Evolutionary conservation across 2,888 invertebrate species (phyloP), one percentile per base, ranked within the genome.

Genomic region (Epistrophella euchroma): DNA sequence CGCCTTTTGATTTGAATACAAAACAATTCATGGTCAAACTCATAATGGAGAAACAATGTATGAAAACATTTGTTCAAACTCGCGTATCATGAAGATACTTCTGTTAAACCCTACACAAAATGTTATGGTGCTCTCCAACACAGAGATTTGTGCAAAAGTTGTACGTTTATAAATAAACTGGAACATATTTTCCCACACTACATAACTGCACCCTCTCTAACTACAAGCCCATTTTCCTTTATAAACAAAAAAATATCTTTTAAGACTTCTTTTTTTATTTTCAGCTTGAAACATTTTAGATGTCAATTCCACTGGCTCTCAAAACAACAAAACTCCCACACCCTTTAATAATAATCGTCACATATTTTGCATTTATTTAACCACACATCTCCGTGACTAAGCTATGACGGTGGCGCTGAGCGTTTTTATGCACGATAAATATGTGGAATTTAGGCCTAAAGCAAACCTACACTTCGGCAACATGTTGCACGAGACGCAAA

Each of bases 341-440:
- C 50, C 58, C 66, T 68, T 17, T 50, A 28, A 32, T 55, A 60
- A 79, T 19, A 35, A 72, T 47, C 60, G 52, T 68, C 70, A 56
- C 79, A 79, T 58, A n/a, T 56, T 66, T 28, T 75, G 84, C 75
- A 71, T 71, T 47, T 35, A 78, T 83, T 82, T 15, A 15, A 15
- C 52, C 45, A 70, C 45, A n/a, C 4, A 50, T 13, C 13, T 40
- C 56, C 70, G 37, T 71, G 58, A 66, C 55, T 64, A 56, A 73
- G 47, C 72, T 68, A 45, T 81, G 50, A 72, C 72, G 77, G 58
- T 25, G 56, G 15, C 68, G n/a, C 50, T 47, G n/a, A 47, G 19
- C 13, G 50, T 13, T 37, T 19, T 1, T 47, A 32, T 32, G 5
- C 5, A 32, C 37, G 28, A 68, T 6, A 43, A 75, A 19, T 32